A percentile compares a stretch with the other conserved stretches of the same genome.
phyloP scores from a whole-genome alignment of 2,797 vertebrate species.

The Sebastes trivittatus region DNA sequence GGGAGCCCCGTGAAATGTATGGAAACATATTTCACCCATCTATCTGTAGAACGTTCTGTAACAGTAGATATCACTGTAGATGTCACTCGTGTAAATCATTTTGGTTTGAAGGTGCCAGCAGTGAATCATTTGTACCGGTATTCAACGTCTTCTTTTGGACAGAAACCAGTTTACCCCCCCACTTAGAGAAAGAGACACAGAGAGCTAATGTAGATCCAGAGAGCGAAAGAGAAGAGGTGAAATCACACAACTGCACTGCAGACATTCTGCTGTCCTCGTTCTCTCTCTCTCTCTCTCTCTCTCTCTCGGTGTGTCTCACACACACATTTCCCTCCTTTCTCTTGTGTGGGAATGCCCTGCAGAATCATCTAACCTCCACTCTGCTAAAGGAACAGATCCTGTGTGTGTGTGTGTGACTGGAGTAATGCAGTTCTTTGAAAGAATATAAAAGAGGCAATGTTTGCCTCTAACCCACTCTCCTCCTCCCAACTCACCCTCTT shows the following conservation, averaged over 20 bases:
- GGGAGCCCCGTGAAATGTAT: neutral
- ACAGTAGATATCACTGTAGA: neutral
- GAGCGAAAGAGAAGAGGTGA: neutral
- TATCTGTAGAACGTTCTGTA: neutral
- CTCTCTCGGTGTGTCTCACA: neutral
- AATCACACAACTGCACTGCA: conserved; percentile 28
- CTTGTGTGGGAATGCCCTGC: neutral
- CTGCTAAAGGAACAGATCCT: conserved; percentile 2
- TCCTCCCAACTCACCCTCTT: neutral
- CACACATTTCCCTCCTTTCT: neutral
- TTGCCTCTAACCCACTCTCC: neutral
- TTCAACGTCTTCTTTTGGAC: neutral
- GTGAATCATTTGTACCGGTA: neutral
- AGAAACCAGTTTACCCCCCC: neutral
- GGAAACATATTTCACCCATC: neutral
- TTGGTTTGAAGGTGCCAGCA: neutral
- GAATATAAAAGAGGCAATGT: neutral
- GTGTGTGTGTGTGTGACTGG: neutral
- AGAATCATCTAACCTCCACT: conserved; percentile 5
- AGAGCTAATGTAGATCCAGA: neutral
- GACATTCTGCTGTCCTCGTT: conserved; percentile 20
- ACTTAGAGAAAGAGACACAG: neutral
- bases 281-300: neutral
- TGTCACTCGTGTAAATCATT: neutral
- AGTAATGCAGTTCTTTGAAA: neutral